phyloP scores from a whole-genome alignment of 2,888 invertebrate genomes.

The Meghimatium bilineatum region DNA sequence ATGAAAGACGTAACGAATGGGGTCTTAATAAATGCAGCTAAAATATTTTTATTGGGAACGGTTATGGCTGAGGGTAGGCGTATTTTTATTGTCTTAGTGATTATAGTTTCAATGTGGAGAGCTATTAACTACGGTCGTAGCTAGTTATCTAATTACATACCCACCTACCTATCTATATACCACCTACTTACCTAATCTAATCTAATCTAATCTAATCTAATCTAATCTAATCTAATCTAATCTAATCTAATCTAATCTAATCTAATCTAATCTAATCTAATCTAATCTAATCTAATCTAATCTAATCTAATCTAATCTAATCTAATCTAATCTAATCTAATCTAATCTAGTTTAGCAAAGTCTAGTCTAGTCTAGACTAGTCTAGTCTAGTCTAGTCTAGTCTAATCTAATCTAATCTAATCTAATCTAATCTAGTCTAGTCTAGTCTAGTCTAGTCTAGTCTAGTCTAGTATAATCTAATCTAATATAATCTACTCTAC shows the following conservation, averaged over 20 bases:
- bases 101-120: too few species aligned
- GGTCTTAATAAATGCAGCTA: too few species aligned
- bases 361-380: background rate
- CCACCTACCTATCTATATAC: conserved; percentile 2
- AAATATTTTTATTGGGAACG: too few species aligned
- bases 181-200: background rate
- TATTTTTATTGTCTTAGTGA: too few species aligned
- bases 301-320: background rate
- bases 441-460: background rate
- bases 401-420: background rate
- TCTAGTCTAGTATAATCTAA: background rate
- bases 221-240: background rate
- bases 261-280: background rate
- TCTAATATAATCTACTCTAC: background rate
- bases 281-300: background rate
- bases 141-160: conserved; percentile 5
- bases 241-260: background rate
- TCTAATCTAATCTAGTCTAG: background rate
- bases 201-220: background rate
- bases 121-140: too few species aligned
- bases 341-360: background rate
- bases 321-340: background rate
- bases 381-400: too few species aligned
- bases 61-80: too few species aligned
- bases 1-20: too few species aligned